A percentile compares a stretch with the other conserved stretches of the same genome.
Conservation (phyloP, 2,888 invertebrate species). For the Monoplex corrugatus region DNA sequence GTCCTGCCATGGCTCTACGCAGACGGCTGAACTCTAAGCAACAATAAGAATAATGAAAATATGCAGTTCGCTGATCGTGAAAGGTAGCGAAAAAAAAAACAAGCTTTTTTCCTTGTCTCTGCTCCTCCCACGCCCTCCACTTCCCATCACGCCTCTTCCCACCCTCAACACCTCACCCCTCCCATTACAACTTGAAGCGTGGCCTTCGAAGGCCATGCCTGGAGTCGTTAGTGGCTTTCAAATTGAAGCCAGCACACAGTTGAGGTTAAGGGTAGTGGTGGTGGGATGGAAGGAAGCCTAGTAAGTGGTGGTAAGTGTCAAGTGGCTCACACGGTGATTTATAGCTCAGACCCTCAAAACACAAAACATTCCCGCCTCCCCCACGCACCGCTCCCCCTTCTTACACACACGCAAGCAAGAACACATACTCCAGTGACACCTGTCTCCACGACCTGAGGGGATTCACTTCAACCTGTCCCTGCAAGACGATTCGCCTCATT, state of each 20-base stretch:
- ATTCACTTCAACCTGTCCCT: not conserved
- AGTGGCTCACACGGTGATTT: conserved; percentile 41
- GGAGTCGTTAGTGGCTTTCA: too few species aligned
- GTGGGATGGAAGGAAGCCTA: conserved; percentile 9
- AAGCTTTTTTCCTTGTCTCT: too few species aligned
- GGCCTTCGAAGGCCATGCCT: too few species aligned
- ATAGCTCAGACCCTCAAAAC: conserved; percentile 16
- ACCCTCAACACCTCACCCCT: too few species aligned
- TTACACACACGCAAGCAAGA: not conserved
- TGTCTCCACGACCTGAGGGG: not conserved
- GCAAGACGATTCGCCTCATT: not conserved
- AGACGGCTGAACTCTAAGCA: too few species aligned
- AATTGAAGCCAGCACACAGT: not conserved
- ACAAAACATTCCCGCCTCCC: conserved; percentile 1
- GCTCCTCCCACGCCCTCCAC: too few species aligned
- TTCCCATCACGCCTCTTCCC: too few species aligned
- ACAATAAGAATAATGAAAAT: too few species aligned
- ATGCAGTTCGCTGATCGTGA: too few species aligned
- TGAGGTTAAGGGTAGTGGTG: not conserved
- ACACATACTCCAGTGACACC: not conserved
- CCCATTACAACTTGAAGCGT: too few species aligned
- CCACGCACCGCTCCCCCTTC: not conserved
- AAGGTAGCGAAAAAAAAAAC: too few species aligned
- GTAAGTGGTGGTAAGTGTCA: conserved; percentile 46
- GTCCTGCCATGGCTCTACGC: too few species aligned